A percentile compares a stretch with the other conserved stretches of the same genome.
Evolutionary conservation across 2,888 invertebrate species (phyloP).

Genomic region (Syrista parreyssii): DNA sequence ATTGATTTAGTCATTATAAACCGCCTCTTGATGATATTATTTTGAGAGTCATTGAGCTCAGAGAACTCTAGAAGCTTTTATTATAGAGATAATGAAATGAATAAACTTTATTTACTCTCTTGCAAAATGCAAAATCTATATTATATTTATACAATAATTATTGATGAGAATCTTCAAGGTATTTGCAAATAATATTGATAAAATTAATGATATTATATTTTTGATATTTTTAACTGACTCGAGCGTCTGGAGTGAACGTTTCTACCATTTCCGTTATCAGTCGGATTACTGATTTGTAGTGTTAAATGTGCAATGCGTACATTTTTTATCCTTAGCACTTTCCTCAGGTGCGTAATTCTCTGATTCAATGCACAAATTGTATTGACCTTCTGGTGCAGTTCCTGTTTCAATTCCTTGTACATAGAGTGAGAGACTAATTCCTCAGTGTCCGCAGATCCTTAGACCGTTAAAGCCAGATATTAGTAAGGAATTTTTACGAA

Average conservation of each 20-base stretch:
- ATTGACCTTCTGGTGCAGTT: constrained; percentile 70
- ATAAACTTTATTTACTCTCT: too few relatives aligned
- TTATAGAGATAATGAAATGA: too few relatives aligned
- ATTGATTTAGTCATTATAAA: too few relatives aligned
- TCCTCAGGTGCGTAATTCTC: constrained; percentile 74
- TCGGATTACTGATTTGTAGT: not conserved
- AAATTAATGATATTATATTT: not conserved
- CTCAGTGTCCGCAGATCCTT: constrained; percentile 42
- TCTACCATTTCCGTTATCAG: constrained; percentile 2
- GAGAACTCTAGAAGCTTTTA: too few relatives aligned
- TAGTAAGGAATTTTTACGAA: not conserved
- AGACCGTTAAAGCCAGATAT: not conserved
- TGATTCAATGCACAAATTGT: constrained; percentile 69
- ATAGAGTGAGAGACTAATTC: constrained; percentile 28
- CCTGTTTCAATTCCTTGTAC: constrained; percentile 61
- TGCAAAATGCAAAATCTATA: too few relatives aligned
- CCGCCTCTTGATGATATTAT: too few relatives aligned
- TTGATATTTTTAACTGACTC: not conserved
- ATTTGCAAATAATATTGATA: too few relatives aligned
- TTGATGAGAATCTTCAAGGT: too few relatives aligned
- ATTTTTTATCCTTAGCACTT: constrained; percentile 72
- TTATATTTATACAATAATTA: too few relatives aligned
- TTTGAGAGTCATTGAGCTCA: too few relatives aligned
- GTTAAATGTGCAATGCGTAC: constrained; percentile 64
- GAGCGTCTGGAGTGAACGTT: not conserved